Evolutionary conservation across 37 sponge, comb jelly and placozoan species (phyloP), one percentile per base, ranked within the genome.

Genomic region (Halichondria panicea): DNA sequence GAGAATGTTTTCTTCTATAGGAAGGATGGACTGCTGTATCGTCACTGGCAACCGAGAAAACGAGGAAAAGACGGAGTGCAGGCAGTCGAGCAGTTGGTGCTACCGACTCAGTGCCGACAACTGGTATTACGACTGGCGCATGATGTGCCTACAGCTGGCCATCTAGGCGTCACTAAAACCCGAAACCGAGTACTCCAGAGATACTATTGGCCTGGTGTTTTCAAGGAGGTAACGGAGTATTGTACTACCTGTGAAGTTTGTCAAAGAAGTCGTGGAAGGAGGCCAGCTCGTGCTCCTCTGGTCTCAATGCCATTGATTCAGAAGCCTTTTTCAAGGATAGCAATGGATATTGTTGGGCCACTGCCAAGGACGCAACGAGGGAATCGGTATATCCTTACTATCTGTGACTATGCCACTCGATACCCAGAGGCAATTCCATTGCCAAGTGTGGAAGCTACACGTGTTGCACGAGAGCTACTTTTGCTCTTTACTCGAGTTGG

Each of bases 271-370:
- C 25, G 4, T 4, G 19, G 18, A 8, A 58, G 63, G 46, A 56
- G 6, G 22, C 73, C 73, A 8, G 40, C 73, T 4, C 9, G 66
- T 48, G 11, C 52, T 80, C 46, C 28, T 22, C 25, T 81, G 74
- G 11, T 72, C 19, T 37, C 72, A 1, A 71, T 81, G 65, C 82
- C 82, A 13, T 7, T 81, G 64, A 72, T 81, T 1, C 18, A 57
- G 1, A 37, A 71, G 53, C 82, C 82, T 5, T 81, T 81, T 32
- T 19, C 34, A 28, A 3, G 82, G 4, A 81, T 81, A 3, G 82
- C 82, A 1, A 81, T 81, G 82, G 82, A 81, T 36, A 18, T 81
- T 1, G 64, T 81, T 50, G 82, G 82, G 5, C 82, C 82, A 1
- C 82, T 81, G 4, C 82, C 72, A 1, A 43, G 33, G 41, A 81